phyloP scores from a whole-genome alignment of 2,113 vertebrate genomes.

The Eolophus roseicapilla region DNA sequence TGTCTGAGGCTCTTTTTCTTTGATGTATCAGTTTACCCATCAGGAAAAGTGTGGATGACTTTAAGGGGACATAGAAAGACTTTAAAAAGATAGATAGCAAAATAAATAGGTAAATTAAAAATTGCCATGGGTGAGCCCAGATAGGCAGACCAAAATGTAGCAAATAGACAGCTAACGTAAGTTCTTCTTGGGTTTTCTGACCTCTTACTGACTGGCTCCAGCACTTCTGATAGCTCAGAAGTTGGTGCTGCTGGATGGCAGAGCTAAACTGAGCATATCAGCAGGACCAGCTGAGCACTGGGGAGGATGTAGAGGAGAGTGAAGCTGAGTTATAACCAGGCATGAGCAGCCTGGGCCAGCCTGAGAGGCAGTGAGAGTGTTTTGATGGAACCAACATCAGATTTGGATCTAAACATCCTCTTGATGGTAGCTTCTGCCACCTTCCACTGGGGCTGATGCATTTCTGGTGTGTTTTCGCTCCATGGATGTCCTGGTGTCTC shows the following conservation, averaged over 20 bases:
- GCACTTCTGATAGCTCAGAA: not conserved
- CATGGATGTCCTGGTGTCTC: not conserved
- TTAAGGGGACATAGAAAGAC: not conserved
- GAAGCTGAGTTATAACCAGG: fast-evolving
- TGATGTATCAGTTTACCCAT: not conserved
- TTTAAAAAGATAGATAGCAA: not conserved
- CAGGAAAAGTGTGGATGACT: not conserved
- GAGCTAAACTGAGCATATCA: not conserved
- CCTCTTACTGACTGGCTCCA: not conserved
- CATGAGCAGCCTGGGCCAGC: not conserved
- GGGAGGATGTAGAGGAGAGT: not conserved
- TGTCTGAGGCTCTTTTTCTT: not conserved
- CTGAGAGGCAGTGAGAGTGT: not conserved
- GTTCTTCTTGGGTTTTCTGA: not conserved
- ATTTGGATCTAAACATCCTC: not conserved
- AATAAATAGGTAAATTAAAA: not conserved
- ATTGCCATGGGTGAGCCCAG: not conserved
- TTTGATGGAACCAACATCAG: not conserved
- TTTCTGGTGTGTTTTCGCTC: not conserved
- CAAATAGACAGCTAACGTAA: not conserved
- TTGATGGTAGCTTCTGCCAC: not conserved
- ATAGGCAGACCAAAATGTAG: fast-evolving
- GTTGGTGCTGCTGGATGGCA: not conserved
- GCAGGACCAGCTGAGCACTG: not conserved
- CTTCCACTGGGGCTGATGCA: not conserved